phyloP scores from a whole-genome alignment of 2,797 vertebrate genomes.

The Coendou prehensilis region DNA sequence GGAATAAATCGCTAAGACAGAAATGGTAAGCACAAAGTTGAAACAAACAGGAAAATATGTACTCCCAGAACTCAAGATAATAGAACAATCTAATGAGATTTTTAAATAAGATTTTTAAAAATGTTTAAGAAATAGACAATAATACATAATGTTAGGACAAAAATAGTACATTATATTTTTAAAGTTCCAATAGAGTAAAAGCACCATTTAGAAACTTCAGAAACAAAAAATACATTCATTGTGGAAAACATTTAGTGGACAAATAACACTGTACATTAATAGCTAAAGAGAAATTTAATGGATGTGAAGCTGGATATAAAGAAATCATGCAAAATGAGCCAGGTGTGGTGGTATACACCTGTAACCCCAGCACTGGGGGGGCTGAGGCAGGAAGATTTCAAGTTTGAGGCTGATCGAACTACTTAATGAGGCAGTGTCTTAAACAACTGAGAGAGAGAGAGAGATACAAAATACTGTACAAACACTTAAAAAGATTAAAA shows the following conservation, averaged over 20 bases:
- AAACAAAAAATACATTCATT: conserved; percentile 25
- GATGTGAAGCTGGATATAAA: neutral
- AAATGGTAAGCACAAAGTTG: conserved; percentile 9
- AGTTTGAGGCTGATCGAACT: neutral
- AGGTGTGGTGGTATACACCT: neutral
- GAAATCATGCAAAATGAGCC: conserved; percentile 32
- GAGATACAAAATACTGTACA: neutral
- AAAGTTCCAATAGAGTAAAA: conserved; percentile 23
- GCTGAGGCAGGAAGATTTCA: neutral
- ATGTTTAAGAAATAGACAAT: neutral
- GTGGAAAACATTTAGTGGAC: conserved; percentile 14
- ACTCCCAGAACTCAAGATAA: conserved; percentile 10
- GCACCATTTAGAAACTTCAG: neutral
- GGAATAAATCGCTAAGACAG: neutral
- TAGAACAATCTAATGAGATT: conserved; percentile 45
- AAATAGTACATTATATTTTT: neutral
- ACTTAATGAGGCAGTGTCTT: neutral
- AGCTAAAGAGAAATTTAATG: conserved; percentile 22
- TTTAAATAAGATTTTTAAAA: conserved; percentile 50
- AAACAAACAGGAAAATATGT: neutral
- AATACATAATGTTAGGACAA: neutral
- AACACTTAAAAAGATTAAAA: neutral
- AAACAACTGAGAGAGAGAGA: neutral
- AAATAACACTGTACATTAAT: neutral
- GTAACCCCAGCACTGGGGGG: neutral